A percentile compares a stretch with the other conserved stretches of the same genome.
Evolutionary conservation across 2,113 vertebrate genomes (phyloP).

Genomic region (Oreocharis arfaki): DNA sequence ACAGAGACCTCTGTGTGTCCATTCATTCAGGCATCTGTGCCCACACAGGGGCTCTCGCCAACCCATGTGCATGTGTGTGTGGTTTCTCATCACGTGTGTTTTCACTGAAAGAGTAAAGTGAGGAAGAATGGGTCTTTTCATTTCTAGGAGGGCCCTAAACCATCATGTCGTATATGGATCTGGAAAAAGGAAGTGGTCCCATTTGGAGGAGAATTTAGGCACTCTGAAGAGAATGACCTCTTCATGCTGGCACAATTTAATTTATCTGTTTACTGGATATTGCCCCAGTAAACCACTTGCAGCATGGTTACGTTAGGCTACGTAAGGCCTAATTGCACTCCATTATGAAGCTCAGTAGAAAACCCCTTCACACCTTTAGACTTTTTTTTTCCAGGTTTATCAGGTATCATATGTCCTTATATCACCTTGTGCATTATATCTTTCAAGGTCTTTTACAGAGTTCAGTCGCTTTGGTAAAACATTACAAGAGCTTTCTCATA

Average conservation of each 20-base stretch:
- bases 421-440: neutral
- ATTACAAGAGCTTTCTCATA: neutral
- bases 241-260: neutral
- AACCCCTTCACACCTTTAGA: neutral
- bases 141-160: neutral
- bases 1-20: neutral
- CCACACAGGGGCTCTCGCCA: neutral
- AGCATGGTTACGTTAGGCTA: neutral
- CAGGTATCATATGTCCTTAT: neutral
- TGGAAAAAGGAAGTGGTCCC: neutral
- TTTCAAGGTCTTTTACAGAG: neutral
- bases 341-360: neutral
- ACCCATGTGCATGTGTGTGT: neutral
- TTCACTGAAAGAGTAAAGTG: neutral
- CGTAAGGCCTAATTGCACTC: neutral
- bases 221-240: neutral
- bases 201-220: neutral
- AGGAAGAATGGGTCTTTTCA: conserved; percentile 4
- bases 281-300: neutral
- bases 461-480: neutral
- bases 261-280: neutral
- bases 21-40: neutral
- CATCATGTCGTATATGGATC: neutral
- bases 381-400: neutral
- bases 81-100: neutral